A percentile compares a stretch with the other conserved stretches of the same genome.
phyloP scores from a whole-genome alignment of 2,888 invertebrate genomes.

The Drosophila bunnanda region DNA sequence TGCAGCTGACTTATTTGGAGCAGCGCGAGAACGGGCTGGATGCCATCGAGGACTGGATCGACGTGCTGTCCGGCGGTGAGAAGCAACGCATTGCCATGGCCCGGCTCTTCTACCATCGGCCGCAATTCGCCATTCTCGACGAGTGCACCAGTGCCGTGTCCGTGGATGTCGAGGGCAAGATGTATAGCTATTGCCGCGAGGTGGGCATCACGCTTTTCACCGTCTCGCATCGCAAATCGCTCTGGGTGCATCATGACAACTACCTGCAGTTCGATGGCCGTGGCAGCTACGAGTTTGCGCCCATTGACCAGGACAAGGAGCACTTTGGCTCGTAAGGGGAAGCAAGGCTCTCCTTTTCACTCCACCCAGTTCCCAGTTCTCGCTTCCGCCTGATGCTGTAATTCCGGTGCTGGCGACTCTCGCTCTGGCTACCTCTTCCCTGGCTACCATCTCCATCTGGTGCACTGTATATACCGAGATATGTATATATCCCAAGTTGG shows the following conservation, averaged over 20 bases:
- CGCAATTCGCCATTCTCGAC: conserved; percentile 99
- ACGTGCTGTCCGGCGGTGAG: conserved; percentile 98
- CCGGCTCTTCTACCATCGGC: conserved; percentile 97
- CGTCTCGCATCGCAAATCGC: conserved; percentile 97
- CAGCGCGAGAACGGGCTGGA: conserved; percentile 95
- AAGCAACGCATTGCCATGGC: conserved; percentile 99
- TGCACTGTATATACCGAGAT: conserved; percentile 34
- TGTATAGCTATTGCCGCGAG: conserved; percentile 97
- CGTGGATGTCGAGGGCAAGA: conserved; percentile 98
- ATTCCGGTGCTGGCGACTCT: conserved; percentile 16
- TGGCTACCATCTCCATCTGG: conserved; percentile 1
- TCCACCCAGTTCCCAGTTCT: neutral
- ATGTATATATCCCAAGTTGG: conserved; percentile 32
- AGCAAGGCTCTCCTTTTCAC: neutral
- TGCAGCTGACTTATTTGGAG: conserved; percentile 93
- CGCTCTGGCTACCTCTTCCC: conserved; percentile 8
- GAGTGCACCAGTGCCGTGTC: conserved; percentile 99
- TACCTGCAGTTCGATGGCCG: conserved; percentile 98
- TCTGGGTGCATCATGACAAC: conserved; percentile 99
- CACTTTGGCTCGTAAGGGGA: conserved; percentile 94
- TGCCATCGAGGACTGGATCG: conserved; percentile 99
- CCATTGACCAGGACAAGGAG: conserved; percentile 93
- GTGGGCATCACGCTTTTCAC: conserved; percentile 96
- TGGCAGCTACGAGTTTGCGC: conserved; percentile 94
- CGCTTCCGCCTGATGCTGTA: conserved; percentile 7